Evolutionary conservation across 2,113 vertebrate species (phyloP).

Genomic region (Brachionichthys hirsutus): DNA sequence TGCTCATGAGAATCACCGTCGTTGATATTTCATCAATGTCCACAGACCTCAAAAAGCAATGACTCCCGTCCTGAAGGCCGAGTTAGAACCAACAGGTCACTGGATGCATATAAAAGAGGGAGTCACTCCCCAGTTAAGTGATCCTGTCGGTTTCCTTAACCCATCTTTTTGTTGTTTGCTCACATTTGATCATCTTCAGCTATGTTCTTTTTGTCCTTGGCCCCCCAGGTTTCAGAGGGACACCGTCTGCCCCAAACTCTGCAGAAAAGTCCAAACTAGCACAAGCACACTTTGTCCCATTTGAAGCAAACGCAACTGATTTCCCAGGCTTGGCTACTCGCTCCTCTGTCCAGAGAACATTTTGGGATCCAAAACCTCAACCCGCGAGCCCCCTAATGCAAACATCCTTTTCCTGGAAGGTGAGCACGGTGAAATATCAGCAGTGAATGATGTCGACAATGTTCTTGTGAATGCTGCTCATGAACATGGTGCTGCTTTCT

Average conservation of each 20-base stretch:
- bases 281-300: conserved; percentile 21
- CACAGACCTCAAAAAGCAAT: conserved; percentile 46
- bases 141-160: neutral
- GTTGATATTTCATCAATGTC: conserved; percentile 7
- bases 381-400: conserved; percentile 2
- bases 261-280: conserved; percentile 32
- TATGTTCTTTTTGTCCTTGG: neutral
- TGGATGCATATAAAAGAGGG: conserved; percentile 62
- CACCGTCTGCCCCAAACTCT: conserved; percentile 41
- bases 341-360: conserved; percentile 27
- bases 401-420: conserved; percentile 35
- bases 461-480: neutral
- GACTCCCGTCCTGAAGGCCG: conserved; percentile 24
- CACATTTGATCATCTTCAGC: neutral
- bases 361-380: conserved; percentile 34
- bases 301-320: conserved; percentile 76
- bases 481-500: neutral
- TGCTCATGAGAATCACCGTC: neutral
- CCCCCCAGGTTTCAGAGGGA: conserved; percentile 42
- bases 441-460: neutral
- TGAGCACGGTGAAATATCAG: conserved; percentile 5
- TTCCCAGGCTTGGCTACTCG: conserved; percentile 70
- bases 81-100: conserved; percentile 37
- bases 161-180: neutral
- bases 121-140: neutral